Base-by-base conservation (phyloP, 2,888 invertebrate species). In the Agrotis clavis region DNA sequence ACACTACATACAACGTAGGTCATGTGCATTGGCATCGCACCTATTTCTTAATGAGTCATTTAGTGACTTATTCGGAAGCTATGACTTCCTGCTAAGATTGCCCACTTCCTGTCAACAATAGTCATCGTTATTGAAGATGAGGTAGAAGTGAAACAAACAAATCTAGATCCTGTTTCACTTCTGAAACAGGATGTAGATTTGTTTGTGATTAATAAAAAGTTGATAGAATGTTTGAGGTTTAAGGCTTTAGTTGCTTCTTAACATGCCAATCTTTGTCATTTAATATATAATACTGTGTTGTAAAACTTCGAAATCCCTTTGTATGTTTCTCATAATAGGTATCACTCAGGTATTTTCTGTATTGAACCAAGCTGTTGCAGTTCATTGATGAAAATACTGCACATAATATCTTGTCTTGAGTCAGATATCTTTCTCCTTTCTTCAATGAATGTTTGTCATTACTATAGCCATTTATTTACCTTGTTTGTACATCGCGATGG, bases 21-120 rank as follows among this genome's bases (percentile, higher is more conserved):
- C 83, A 83, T 71, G 57, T 68, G 76, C 62, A 79, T 60, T 69
- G 67, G 73, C 65, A 84, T 74, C 60, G 45, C 74, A 74, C 53
- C 72, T 82, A 67, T 69, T 62, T 67, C 19, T 61, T 75, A 67
- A 73, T 85, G 73, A 85, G 9, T 85, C 84, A 85, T 69, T 41
- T 79, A 77, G 65, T 86, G 81, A 86, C 76, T 79, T 68, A 81
- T 86, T 86, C 77, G 79, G 83, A 86, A 84, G 81, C 68, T 63
- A 51, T 64, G 62, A 62, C 71, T 83, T 86, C 84, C 86, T 75
- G 79, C 25, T 72, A 25, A 53, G 64, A 73, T 74, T 80, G 51
- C 21, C 14, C 9, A 60, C 62, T 79, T 81, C 76, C 79, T 76
- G 67, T 61, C 69, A 56, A 69, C 45, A 70, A 53, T 77, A 63